Percentiles rank a stretch among this genome's conserved stretches.
Evolutionary conservation across 2,888 invertebrate genomes (phyloP).

Genomic region (Phortica okadai): DNA sequence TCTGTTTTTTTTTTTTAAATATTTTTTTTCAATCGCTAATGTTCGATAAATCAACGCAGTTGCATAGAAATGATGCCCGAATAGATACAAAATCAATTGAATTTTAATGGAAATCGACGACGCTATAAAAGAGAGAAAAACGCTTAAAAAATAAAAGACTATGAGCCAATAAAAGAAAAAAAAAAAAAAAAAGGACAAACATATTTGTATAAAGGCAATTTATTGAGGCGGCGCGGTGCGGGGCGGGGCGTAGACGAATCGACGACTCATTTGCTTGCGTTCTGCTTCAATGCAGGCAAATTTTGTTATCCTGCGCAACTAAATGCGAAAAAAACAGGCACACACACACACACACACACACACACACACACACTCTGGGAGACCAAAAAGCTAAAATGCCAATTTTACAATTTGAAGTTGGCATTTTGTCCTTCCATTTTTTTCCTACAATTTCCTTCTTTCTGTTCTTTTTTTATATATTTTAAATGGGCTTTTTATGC

Average conservation of each 20-base stretch:
- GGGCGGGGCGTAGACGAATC: neutral
- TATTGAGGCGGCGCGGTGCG: too few relatives aligned
- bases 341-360: neutral
- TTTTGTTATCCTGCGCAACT: slow-evolving; percentile 61
- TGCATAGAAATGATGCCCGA: neutral
- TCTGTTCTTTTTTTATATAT: slow-evolving; percentile 39
- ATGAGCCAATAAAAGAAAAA: slow-evolving; percentile 32
- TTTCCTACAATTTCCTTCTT: slow-evolving; percentile 39
- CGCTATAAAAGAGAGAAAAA: slow-evolving; percentile 70
- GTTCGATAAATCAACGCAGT: slow-evolving; percentile 62
- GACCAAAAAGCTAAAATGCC: slow-evolving; percentile 64
- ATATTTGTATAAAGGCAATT: neutral
- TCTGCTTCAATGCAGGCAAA: slow-evolving; percentile 69
- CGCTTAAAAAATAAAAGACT: slow-evolving; percentile 56
- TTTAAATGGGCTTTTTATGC: slow-evolving; percentile 71
- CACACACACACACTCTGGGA: neutral
- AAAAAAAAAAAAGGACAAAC: slow-evolving; percentile 46
- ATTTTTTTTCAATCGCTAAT: slow-evolving; percentile 55
- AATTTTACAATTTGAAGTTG: slow-evolving; percentile 67
- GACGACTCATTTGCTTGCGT: slow-evolving; percentile 46
- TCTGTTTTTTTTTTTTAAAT: neutral
- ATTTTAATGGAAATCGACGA: slow-evolving; percentile 72
- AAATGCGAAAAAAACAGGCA: slow-evolving; percentile 1
- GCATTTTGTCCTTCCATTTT: slow-evolving; percentile 46
- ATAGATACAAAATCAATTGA: slow-evolving; percentile 61